These are phyloP conservation scores for Hippocampus mohnikei DNA, from an alignment of 2,113 vertebrate genomes.

Conservation along the genomic window DNA sequence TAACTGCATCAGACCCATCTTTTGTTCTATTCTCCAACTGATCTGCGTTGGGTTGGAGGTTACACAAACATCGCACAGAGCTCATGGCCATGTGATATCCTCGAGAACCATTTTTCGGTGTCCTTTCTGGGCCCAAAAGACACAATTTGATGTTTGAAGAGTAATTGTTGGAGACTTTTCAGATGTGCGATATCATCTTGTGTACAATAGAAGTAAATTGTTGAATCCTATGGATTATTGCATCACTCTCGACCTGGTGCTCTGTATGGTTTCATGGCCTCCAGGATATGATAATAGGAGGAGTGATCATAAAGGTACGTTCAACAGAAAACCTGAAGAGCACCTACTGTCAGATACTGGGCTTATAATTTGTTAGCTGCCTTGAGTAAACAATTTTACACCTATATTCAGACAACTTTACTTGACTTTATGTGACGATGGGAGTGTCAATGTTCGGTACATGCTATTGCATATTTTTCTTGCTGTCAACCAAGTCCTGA, in stretches of 20 bases:
- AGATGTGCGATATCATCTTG: conserved; percentile 34
- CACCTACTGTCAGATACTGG: too few relatives aligned
- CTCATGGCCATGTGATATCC: conserved; percentile 23
- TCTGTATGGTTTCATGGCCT: conserved; percentile 32
- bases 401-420: too few relatives aligned
- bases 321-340: too few relatives aligned
- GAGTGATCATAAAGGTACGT: too few relatives aligned
- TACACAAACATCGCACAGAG: conserved; percentile 22
- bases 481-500: too few relatives aligned
- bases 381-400: too few relatives aligned
- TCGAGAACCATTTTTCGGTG: conserved; percentile 9
- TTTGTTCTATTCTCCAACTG: conserved; percentile 53
- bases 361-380: too few relatives aligned
- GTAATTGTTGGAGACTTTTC: conserved; percentile 21
- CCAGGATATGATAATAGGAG: conserved; percentile 1
- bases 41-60: conserved; percentile 31
- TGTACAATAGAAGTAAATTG: conserved; percentile 15
- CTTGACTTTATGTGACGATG: too few relatives aligned
- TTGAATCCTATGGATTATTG: conserved; percentile 32
- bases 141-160: conserved; percentile 18
- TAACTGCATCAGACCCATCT: conserved; percentile 37
- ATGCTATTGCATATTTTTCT: too few relatives aligned
- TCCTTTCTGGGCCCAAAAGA: conserved; percentile 3
- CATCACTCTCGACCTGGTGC: conserved; percentile 20
- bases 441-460: too few relatives aligned